Base-by-base conservation (phyloP, 2,113 vertebrate genomes). In the Corvus cornix region DNA sequence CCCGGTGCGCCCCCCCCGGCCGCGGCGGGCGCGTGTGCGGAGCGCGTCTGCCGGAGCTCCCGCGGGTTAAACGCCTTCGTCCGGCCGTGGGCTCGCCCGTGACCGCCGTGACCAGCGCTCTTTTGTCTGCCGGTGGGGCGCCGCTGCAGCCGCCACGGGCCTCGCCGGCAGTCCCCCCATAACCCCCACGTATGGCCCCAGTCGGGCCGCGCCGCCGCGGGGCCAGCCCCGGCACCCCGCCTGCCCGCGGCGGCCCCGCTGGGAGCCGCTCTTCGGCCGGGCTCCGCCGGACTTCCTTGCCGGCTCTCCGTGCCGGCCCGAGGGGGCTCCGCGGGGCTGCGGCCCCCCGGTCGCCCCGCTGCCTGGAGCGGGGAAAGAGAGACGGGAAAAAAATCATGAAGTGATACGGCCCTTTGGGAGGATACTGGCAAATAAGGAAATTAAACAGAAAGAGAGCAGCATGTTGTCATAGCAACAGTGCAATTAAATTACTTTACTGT, bases 401-500 rank as follows among this genome's bases (percentile, higher is more conserved):
- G 41, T 24, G 92, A 81, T 96, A 86, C 6, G 63, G 97, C 97
- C 97, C 98, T 98, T 94, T 79, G 98, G 98, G 98, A 98, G 97
- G 97, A 94, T 93, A 79, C 98, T 97, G 97, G 98, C 98, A 98
- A 98, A 98, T 98, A 98, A 98, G 98, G 98, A 98, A 98, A 99
- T 99, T 98, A 98, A 98, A 98, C 98, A 98, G 98, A 98, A 98
- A 99, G 98, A 98, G 98, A 99, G 98, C 98, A 97, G 97, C 96
- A 63, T 91, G 98, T 99, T 98, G 98, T 98, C 98, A 99, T 98
- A 97, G 99, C 98, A 98, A 99, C 98, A 97, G 95, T 82, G 97
- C 98, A 98, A 98, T 99, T 98, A 98, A 98, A 98, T 98, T 98
- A 99, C 98, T 98, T 98, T 98, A 97, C 98, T 98, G 98, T 98